Evolutionary conservation across 2,113 vertebrate genomes (phyloP).

Genomic region (Pseudopipra pipra): DNA sequence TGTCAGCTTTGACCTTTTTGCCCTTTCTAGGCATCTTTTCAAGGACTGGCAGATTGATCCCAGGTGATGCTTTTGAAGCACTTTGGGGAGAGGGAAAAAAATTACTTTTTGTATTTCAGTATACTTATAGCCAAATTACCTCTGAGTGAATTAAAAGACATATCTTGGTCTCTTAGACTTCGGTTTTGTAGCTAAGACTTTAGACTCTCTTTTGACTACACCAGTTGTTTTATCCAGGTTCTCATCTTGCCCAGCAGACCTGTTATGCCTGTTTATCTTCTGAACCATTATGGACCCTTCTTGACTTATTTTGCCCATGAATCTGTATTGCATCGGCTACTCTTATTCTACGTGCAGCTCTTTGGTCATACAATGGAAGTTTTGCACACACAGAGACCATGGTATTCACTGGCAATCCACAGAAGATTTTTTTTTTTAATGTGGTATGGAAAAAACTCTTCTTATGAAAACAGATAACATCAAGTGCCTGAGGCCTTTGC

Average conservation of each 20-base stretch:
- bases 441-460: conserved; percentile 36
- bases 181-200: not conserved
- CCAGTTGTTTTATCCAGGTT: not conserved
- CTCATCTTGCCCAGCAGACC: not conserved
- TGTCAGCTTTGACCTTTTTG: not conserved
- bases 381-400: not conserved
- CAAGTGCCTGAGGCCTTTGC: conserved; percentile 51
- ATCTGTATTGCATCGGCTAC: not conserved
- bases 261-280: not conserved
- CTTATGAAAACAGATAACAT: conserved; percentile 54
- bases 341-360: not conserved
- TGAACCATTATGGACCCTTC: not conserved
- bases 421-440: not conserved
- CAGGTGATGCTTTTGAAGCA: not conserved
- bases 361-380: not conserved
- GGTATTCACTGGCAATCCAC: not conserved
- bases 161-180: not conserved
- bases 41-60: not conserved
- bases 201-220: not conserved
- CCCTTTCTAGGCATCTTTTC: not conserved
- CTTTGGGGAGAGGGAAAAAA: not conserved
- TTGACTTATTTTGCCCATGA: not conserved
- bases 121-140: not conserved
- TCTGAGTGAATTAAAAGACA: not conserved
- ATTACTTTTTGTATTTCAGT: not conserved